Evolutionary conservation across 2,888 invertebrate genomes (phyloP), one percentile per base, ranked within the genome.

Genomic region (Ornithoptera priamus): DNA sequence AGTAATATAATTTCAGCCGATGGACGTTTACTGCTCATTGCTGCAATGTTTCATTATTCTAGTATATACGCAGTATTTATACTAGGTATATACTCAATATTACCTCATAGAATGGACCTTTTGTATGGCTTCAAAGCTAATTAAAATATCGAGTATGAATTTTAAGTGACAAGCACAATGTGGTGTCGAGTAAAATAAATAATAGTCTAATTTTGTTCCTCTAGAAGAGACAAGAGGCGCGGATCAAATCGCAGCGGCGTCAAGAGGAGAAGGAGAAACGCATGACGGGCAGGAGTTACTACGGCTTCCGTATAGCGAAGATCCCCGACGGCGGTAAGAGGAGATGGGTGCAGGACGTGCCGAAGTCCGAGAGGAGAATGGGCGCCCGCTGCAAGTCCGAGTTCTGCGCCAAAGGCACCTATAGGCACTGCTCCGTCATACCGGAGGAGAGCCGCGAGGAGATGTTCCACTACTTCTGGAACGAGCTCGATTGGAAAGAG

Each of bases 261-360:
- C 81, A 76, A 66, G 78, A 77, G 53, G 87, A 88, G 63, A 85
- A 85, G 30, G 77, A 79, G 2, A 87, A 87, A 69, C 78, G 89
- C 0, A 89, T 89, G 89, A 78, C 82, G 0, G 89, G 89, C 0
- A 82, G 81, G 18, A 84, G 87, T 18, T 89, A 89, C 73, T 85
- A 77, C 72, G 89, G 89, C 0, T 88, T 86, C 71, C 73, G 89
- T 0, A 72, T 75, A 1, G 75, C 78, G 0, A 71, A 75, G 2
- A 57, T 62, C 1, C 67, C 65, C 0, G 75, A 77, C 0, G 79
- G 78, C 0, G 73, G 78, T 2, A 80, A 78, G 39, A 78, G 62
- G 2, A 81, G 76, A 67, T 88, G 86, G 83, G 70, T 88, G 0
- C 88, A 88, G 58, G 89, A 89, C 22, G 89, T 89, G 0, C 81